Evolutionary conservation across 2,888 invertebrate genomes (phyloP), one percentile per base, ranked within the genome.

Genomic region (Drosophila algonquin): DNA sequence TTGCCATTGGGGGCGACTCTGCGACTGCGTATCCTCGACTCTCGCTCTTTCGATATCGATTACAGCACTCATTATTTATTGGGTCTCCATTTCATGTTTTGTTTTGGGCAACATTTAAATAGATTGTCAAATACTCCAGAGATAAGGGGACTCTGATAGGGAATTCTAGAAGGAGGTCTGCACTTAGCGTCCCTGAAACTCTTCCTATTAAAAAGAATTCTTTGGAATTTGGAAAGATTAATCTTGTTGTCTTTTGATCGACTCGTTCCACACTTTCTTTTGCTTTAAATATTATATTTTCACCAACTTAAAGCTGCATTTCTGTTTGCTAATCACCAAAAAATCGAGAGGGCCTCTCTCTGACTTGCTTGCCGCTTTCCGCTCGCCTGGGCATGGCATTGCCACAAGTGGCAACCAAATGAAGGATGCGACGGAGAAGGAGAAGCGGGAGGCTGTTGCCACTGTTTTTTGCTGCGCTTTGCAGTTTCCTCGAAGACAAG

Each of bases 21-120:
- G 12, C 35, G 35, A 12, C 12, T 4, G 12, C 35, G 35, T 4
- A 1, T 10, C 32, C 3, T 9, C 32, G 32, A 32, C 35, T 14
- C 35, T 35, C 7, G 40, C 40, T 40, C 40, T n/a, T 40, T 2
- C 32, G 32, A 51, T 63, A 65, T 65, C 55, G 56, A 35, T 67
- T 63, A 57, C 64, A 51, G 45, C 64, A 56, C 51, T 57, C 35
- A 64, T 67, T 51, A 64, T 51, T 56, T 56, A 57, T 67, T 64
- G 40, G 27, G 35, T 1, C 32, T 30, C 21, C 12, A 18, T 27
- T 40, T 27, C 21, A 12, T 8, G 24, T 12, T 46, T 14, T 30
- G 1, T 45, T 59, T 50, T 0, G 30, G 35, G 24, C 24, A 40
- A 27, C 35, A 56, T 55, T 63, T 27, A 51, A 51, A 32, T 51